Percentiles rank a stretch among this genome's conserved stretches.
These are phyloP conservation scores for Drosophila pachea DNA, from an alignment of 1,140 invertebrate genomes.

Conservation along the genomic window DNA sequence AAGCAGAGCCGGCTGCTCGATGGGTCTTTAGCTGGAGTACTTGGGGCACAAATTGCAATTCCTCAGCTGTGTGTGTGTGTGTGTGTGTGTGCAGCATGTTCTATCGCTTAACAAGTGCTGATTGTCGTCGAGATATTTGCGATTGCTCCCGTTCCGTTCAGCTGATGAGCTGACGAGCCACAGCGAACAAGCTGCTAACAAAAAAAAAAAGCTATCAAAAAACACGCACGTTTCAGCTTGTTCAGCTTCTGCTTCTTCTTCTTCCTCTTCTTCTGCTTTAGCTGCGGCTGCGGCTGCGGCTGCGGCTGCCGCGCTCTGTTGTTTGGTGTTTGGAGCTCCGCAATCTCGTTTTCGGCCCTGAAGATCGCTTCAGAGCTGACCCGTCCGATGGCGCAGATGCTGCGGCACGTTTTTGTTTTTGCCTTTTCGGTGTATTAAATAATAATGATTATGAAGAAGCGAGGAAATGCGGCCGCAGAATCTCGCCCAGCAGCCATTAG, in stretches of 20 bases:
- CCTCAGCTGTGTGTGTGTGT: neutral
- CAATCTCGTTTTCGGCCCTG: constrained; percentile 71
- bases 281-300: neutral
- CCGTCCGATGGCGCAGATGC: constrained; percentile 21
- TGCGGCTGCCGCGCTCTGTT: neutral
- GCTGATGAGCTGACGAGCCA: constrained; percentile 30
- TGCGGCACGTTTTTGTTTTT: constrained; percentile 48
- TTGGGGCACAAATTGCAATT: too few relatives aligned
- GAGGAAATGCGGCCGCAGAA: constrained; percentile 67
- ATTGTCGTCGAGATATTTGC: constrained; percentile 34
- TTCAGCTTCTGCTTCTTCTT: too few relatives aligned
- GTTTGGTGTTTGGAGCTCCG: constrained; percentile 15
- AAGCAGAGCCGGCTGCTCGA: too few relatives aligned
- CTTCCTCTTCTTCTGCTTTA: neutral
- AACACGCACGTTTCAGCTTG: constrained; percentile 39
- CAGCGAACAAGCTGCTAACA: neutral
- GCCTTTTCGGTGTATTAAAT: constrained; percentile 74
- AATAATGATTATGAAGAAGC: constrained; percentile 75
- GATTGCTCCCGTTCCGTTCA: constrained; percentile 40
- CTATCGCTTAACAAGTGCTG: constrained; percentile 40
- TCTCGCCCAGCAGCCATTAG: constrained; percentile 69
- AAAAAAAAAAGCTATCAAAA: constrained; percentile 41
- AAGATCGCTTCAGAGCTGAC: constrained; percentile 48
- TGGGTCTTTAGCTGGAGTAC: too few relatives aligned
- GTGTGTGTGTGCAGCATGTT: constrained; percentile 8